Percentiles rank a stretch among this genome's conserved stretches.
phyloP scores from a whole-genome alignment of 2,888 invertebrate species.

The Acronicta alni region DNA sequence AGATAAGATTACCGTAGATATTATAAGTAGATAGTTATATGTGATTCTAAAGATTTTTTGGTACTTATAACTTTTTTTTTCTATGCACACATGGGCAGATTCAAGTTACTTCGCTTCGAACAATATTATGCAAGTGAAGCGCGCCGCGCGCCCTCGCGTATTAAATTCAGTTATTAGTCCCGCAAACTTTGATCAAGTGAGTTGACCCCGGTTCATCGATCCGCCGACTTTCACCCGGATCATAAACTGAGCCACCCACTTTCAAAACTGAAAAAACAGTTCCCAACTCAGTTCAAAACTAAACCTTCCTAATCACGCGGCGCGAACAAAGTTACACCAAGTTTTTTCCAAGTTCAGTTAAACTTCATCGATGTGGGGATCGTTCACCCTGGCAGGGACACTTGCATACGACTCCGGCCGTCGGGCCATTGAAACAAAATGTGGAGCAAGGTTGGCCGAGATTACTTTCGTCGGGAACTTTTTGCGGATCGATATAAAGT shows the following conservation, averaged over 20 bases:
- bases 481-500: constrained; percentile 86
- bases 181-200: constrained; percentile 84
- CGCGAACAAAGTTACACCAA: constrained; percentile 84
- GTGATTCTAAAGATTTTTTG: neutral
- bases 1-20: no score
- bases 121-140: constrained; percentile 59
- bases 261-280: constrained; percentile 88
- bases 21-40: no score
- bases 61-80: neutral
- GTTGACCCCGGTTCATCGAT: constrained; percentile 88
- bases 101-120: constrained; percentile 2
- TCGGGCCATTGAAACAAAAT: constrained; percentile 85
- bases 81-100: neutral
- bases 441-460: constrained; percentile 87
- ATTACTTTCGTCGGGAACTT: constrained; percentile 87
- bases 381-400: constrained; percentile 88
- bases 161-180: constrained; percentile 87
- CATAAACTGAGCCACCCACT: constrained; percentile 89
- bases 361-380: constrained; percentile 88
- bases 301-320: constrained; percentile 89
- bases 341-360: constrained; percentile 88
- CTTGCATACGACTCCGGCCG: constrained; percentile 84
- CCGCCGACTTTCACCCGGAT: constrained; percentile 88
- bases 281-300: constrained; percentile 88
- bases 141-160: constrained; percentile 77